Evolutionary conservation across 2,797 vertebrate genomes (phyloP).

Genomic region (Schizothorax lantsangensis): DNA sequence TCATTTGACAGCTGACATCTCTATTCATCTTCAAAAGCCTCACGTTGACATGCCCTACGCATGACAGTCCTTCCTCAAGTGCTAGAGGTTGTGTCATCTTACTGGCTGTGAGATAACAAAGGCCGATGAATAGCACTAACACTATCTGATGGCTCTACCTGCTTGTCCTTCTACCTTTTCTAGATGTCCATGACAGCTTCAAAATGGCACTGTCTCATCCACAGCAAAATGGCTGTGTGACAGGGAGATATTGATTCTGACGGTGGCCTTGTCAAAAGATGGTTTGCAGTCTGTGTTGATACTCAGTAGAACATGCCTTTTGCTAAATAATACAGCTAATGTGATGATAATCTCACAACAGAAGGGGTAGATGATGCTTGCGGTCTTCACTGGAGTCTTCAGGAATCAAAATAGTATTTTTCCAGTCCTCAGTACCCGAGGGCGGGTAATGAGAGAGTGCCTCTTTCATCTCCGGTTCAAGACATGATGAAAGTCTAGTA

Average conservation of each 20-base stretch:
- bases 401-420: slow-evolving; percentile 30
- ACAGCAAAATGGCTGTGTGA: slow-evolving; percentile 3
- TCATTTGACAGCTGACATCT: slow-evolving; percentile 50
- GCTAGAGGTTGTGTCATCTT: slow-evolving; percentile 13
- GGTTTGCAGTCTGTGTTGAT: neutral
- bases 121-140: slow-evolving; percentile 17
- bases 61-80: slow-evolving; percentile 14
- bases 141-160: slow-evolving; percentile 44
- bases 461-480: slow-evolving; percentile 48
- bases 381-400: neutral
- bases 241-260: neutral
- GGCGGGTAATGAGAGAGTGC: slow-evolving; percentile 8
- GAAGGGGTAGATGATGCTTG: slow-evolving; percentile 3
- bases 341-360: neutral
- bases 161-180: slow-evolving; percentile 6
- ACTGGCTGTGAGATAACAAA: slow-evolving; percentile 12
- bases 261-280: neutral
- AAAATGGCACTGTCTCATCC: slow-evolving; percentile 2
- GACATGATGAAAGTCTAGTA: slow-evolving; percentile 49
- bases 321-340: neutral
- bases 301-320: neutral
- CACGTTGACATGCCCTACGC: neutral
- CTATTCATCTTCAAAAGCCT: slow-evolving; percentile 9
- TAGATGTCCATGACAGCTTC: slow-evolving; percentile 19
- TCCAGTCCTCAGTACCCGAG: slow-evolving; percentile 6